phyloP scores from a whole-genome alignment of 2,888 invertebrate genomes.

The Tiphia femorata region DNA sequence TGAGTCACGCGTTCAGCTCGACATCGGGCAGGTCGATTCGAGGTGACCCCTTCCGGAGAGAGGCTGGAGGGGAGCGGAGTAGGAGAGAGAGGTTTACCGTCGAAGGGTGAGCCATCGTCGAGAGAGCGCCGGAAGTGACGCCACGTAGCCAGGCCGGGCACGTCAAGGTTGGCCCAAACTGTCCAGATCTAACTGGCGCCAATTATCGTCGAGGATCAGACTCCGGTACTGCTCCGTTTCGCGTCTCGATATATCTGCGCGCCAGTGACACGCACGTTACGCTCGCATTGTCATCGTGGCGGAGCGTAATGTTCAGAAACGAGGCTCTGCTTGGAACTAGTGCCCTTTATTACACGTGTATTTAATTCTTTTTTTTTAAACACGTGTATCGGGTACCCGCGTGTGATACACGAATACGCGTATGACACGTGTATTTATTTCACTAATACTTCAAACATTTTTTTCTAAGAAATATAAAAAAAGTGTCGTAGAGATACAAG shows the following conservation, averaged over 20 bases:
- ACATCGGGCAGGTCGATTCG: conserved; percentile 14
- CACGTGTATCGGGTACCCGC: no score
- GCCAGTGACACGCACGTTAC: background rate
- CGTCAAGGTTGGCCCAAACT: conserved; percentile 46
- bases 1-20: conserved; percentile 16
- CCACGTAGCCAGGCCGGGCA: conserved; percentile 41
- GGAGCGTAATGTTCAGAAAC: no score
- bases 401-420: no score
- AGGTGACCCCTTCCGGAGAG: conserved; percentile 26
- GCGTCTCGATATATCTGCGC: background rate
- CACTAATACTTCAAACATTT: no score
- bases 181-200: conserved; percentile 20
- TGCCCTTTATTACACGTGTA: no score
- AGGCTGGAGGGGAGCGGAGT: no score
- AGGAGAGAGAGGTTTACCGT: conserved; percentile 13
- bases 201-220: conserved; percentile 28
- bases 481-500: no score
- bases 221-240: conserved; percentile 2
- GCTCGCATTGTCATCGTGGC: no score
- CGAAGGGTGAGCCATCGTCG: conserved; percentile 26
- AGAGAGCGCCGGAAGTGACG: conserved; percentile 46
- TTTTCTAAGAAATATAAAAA: no score
- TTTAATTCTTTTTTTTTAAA: no score
- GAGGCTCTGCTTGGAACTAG: no score
- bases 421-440: no score